Percentiles rank a stretch among this genome's conserved stretches.
These are phyloP conservation scores for Dyspetes luteomarginatus DNA, from an alignment of 2,888 invertebrate species.

Conservation along the genomic window DNA sequence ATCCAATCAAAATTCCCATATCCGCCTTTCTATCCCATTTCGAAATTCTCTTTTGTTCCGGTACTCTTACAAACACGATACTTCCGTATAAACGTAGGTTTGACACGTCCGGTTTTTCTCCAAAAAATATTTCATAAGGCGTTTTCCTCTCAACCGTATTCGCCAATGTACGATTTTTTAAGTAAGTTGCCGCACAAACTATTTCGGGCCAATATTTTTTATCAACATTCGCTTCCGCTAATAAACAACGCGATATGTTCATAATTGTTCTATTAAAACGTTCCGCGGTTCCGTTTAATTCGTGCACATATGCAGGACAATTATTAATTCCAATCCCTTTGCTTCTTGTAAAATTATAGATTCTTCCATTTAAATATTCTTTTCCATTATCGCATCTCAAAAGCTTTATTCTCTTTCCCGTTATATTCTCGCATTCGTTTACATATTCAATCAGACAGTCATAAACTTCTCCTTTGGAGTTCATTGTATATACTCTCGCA, in stretches of 20 bases:
- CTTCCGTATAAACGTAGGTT: slow-evolving; percentile 51
- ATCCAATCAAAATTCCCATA: slow-evolving; percentile 31
- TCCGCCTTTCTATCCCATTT: slow-evolving; percentile 58
- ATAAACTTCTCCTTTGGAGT: neutral
- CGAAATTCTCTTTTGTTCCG: slow-evolving; percentile 48
- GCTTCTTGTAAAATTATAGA: neutral
- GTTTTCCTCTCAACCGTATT: slow-evolving; percentile 33
- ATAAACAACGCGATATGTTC: slow-evolving; percentile 14
- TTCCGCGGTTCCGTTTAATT: slow-evolving; percentile 11
- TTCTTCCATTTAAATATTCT: slow-evolving; percentile 6
- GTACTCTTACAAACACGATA: slow-evolving; percentile 59
- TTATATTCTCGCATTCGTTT: slow-evolving; percentile 12
- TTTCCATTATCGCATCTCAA: slow-evolving; percentile 26
- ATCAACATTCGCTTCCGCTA: slow-evolving; percentile 25
- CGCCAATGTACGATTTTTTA: slow-evolving; percentile 46
- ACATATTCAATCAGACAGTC: slow-evolving; percentile 7
- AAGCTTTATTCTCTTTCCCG: slow-evolving; percentile 14
- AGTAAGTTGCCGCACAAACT: slow-evolving; percentile 55
- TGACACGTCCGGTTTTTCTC: slow-evolving; percentile 66
- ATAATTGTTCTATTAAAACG: slow-evolving; percentile 36
- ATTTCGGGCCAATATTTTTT: slow-evolving; percentile 51
- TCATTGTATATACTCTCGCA: slow-evolving; percentile 6
- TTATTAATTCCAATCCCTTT: slow-evolving; percentile 19
- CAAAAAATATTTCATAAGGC: slow-evolving; percentile 68
- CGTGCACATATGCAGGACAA: slow-evolving; percentile 12